These are phyloP conservation scores for Protodeltote pygarga DNA, from an alignment of 2,888 invertebrate species.

Conservation along the genomic window DNA sequence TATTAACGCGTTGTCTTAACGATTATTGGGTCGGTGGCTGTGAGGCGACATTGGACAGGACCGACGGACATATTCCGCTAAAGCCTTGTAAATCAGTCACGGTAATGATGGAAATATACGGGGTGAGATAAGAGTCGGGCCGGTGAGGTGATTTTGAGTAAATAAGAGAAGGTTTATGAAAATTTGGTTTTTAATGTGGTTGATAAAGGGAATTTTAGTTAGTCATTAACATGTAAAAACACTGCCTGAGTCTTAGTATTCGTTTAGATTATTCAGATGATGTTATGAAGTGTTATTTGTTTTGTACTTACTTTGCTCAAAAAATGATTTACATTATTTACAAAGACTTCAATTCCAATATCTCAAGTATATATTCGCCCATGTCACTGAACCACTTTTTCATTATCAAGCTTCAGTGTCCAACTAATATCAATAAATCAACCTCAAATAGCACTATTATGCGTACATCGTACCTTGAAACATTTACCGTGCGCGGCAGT, in stretches of 20 bases:
- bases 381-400: too few species aligned
- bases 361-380: too few species aligned
- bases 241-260: too few species aligned
- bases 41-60: constrained; percentile 60
- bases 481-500: constrained; percentile 33
- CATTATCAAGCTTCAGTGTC: too few species aligned
- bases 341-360: too few species aligned
- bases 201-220: neutral
- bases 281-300: too few species aligned
- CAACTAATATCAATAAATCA: neutral
- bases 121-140: constrained; percentile 34
- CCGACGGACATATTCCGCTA: constrained; percentile 64
- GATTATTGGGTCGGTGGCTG: constrained; percentile 76
- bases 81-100: constrained; percentile 76
- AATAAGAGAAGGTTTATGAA: constrained; percentile 10
- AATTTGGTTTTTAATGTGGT: neutral
- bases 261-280: too few species aligned
- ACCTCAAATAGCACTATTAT: constrained; percentile 2
- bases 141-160: constrained; percentile 1
- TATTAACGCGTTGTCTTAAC: constrained; percentile 79
- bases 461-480: constrained; percentile 21
- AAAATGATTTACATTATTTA: too few species aligned
- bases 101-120: constrained; percentile 64
- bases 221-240: neutral
- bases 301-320: too few species aligned